Conservation (phyloP, 2,113 vertebrate genomes). For the Dipodomys ordii region DNA sequence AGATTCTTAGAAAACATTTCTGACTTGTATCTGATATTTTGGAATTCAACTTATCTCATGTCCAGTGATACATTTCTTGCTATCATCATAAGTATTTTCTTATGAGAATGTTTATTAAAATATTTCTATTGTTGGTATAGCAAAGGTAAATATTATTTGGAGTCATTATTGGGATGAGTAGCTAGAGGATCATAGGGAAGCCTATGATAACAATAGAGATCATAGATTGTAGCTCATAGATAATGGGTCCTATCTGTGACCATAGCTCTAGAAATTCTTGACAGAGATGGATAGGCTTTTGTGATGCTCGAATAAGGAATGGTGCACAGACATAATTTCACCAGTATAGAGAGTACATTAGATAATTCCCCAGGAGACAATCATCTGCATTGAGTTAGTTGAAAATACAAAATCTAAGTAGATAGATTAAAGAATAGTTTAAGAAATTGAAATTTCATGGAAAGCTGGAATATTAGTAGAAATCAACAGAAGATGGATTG, state of each 20-base stretch:
- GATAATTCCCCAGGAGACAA: not conserved
- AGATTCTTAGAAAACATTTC: constrained; percentile 2
- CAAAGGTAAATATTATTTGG: not conserved
- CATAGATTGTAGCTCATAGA: no score
- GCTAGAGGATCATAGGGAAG: not conserved
- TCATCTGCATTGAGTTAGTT: not conserved
- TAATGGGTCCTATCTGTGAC: no score
- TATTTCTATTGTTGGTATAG: not conserved
- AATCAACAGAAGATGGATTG: not conserved
- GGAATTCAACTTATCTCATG: not conserved
- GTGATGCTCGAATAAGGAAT: not conserved
- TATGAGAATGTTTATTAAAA: not conserved
- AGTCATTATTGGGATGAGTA: not conserved
- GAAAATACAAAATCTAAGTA: not conserved
- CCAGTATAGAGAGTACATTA: not conserved
- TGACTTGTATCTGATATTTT: constrained; percentile 3
- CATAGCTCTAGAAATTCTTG: no score
- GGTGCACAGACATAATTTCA: not conserved
- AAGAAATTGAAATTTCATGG: not conserved
- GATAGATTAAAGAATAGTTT: not conserved
- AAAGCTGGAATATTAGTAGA: constrained; percentile 24
- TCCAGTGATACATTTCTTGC: not conserved
- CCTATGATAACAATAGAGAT: not conserved
- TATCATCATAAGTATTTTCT: not conserved
- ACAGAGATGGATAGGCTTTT: not conserved